Conservation (phyloP, 2,888 invertebrate species). For the Cataglyphis albicans region DNA sequence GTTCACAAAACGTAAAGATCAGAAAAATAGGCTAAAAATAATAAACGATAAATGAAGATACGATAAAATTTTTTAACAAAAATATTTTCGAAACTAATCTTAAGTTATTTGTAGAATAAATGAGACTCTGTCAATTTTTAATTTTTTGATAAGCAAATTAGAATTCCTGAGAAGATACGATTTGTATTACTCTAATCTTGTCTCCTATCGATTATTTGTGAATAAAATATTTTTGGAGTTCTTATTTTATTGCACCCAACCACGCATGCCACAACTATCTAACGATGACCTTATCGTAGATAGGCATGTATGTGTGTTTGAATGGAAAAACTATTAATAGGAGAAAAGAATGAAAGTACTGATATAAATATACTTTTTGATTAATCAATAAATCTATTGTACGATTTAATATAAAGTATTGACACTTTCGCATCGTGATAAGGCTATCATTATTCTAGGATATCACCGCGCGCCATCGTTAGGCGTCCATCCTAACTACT, state of each 20-base stretch:
- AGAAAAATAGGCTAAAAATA: neutral
- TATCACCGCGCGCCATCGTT: conserved; percentile 73
- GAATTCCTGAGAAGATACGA: neutral
- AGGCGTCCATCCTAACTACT: conserved; percentile 70
- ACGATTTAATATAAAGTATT: conserved; percentile 5
- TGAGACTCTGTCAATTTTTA: neutral
- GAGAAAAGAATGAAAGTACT: neutral
- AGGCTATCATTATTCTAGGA: conserved; percentile 22
- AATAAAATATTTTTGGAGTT: conserved; percentile 13
- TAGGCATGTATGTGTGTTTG: neutral
- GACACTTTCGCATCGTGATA: neutral
- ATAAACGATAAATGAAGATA: neutral
- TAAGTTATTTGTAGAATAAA: neutral
- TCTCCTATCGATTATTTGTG: neutral
- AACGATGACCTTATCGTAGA: neutral
- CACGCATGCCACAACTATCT: neutral
- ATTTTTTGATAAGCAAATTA: neutral
- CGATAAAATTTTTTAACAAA: neutral
- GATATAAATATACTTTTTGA: neutral
- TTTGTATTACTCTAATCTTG: neutral
- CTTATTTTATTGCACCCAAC: conserved; percentile 14
- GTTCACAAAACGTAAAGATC: neutral
- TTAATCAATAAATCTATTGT: neutral
- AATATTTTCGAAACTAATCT: neutral
- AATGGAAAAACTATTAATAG: neutral